Evolutionary conservation across 2,797 vertebrate genomes (phyloP), one percentile per base, ranked within the genome.

Genomic region (Podargus strigoides): DNA sequence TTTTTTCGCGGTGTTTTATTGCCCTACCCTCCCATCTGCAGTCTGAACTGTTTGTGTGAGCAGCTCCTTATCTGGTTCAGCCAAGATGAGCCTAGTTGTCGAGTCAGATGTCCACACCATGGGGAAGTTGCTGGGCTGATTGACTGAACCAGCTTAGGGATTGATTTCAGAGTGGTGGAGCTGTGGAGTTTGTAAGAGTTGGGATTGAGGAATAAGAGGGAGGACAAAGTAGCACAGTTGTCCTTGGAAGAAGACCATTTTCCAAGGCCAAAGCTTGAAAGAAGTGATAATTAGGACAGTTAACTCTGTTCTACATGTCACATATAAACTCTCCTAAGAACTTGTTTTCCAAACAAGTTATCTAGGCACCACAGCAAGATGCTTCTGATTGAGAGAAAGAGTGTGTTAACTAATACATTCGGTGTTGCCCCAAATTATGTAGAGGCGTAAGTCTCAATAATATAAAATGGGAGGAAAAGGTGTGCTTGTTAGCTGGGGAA

Each of bases 381-480:
- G 28, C 28, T 75, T 75, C 42, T 75, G 34, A 28, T 23, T 14
- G 49, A 66, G n/a, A 66, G 74, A 26, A 77, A 34, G 24, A 37
- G 37, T 4, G 11, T 49, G 16, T 59, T 85, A 72, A 72, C 44
- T 82, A 56, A 19, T 68, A 68, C 34, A 87, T 42, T 15, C 50
- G 30, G 5, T 59, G 47, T 66, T 75, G 15, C 14, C 34, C 18
- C 7, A 58, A 74, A 39, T 64, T 60, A 34, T 14, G 7, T 60
- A 19, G 15, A 63, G 49, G 12, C 1, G 0, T 88, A 59, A 66
- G 20, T n/a, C 23, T 84, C 0, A 0, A 5, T 79, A 28, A 39
- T 37, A 28, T 49, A 78, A 75, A 89, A 75, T 39, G 41, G 24
- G 41, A 93, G 21, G 22, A 79, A 73, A 81, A 76, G 5, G 1